A percentile compares a stretch with the other conserved stretches of the same genome.
phyloP scores from a whole-genome alignment of 2,797 vertebrate species.

The Tarsius wallacei region DNA sequence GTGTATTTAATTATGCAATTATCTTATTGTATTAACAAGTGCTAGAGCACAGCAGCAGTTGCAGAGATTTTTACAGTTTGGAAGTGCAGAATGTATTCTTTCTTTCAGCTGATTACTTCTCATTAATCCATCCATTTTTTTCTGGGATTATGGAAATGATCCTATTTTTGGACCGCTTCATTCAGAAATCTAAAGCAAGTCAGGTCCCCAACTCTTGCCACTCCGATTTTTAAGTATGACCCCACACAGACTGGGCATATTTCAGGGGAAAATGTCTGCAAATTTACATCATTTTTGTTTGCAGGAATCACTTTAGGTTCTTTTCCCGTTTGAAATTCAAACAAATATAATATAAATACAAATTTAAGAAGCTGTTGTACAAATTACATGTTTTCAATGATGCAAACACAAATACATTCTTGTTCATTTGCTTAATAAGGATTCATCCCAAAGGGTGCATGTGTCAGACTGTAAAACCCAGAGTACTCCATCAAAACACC shows the following conservation, averaged over 20 bases:
- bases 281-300: conserved; percentile 58
- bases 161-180: conserved; percentile 82
- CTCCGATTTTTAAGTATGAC: conserved; percentile 66
- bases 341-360: conserved; percentile 76
- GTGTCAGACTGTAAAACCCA: conserved; percentile 71
- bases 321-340: conserved; percentile 72
- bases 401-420: conserved; percentile 52
- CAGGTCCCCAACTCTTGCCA: conserved; percentile 59
- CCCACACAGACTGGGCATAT: conserved; percentile 17
- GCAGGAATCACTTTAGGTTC: conserved; percentile 12
- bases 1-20: conserved; percentile 91
- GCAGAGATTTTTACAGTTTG: conserved; percentile 84
- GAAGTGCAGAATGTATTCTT: conserved; percentile 83
- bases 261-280: not conserved
- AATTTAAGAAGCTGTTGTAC: conserved; percentile 58
- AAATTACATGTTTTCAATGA: conserved; percentile 74
- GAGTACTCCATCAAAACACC: conserved; percentile 73
- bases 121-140: conserved; percentile 76
- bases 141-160: conserved; percentile 78
- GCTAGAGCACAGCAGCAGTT: conserved; percentile 78
- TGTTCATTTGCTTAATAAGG: conserved; percentile 78
- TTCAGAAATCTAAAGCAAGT: conserved; percentile 76
- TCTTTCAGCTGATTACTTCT: conserved; percentile 86
- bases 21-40: conserved; percentile 89
- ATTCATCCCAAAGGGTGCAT: conserved; percentile 69